A percentile compares a stretch with the other conserved stretches of the same genome.
Conservation (phyloP, 2,797 vertebrate species). For the Betta splendens region DNA sequence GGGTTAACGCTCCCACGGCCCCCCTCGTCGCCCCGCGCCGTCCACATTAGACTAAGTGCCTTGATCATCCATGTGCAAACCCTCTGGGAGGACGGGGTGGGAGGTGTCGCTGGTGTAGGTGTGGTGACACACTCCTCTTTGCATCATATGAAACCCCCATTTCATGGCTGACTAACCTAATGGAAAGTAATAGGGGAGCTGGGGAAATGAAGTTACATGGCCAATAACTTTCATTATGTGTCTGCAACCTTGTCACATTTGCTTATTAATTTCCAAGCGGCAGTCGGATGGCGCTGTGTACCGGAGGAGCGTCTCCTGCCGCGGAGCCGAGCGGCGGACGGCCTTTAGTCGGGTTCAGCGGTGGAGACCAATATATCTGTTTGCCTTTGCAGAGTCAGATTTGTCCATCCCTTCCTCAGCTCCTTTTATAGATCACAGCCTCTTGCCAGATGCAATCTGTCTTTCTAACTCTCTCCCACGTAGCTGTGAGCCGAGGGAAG, state of each 20-base stretch:
- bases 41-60: conserved; percentile 77
- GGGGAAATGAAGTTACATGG: conserved; percentile 79
- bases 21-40: conserved; percentile 52
- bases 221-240: conserved; percentile 83
- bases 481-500: conserved; percentile 39
- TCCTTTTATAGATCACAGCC: conserved; percentile 63
- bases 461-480: conserved; percentile 48
- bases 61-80: conserved; percentile 78
- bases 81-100: conserved; percentile 55
- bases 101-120: conserved; percentile 61
- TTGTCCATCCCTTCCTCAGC: conserved; percentile 52
- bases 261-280: conserved; percentile 79
- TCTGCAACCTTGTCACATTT: conserved; percentile 77
- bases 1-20: conserved; percentile 53
- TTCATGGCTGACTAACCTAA: conserved; percentile 80
- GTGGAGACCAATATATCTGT: conserved; percentile 59
- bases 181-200: conserved; percentile 78
- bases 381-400: conserved; percentile 65
- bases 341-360: conserved; percentile 46
- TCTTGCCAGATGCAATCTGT: conserved; percentile 56
- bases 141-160: conserved; percentile 77
- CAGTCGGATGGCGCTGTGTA: conserved; percentile 58
- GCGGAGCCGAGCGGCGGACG: too few relatives aligned
- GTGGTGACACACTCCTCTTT: conserved; percentile 66
- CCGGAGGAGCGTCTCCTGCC: conserved; percentile 25